Evolutionary conservation across 2,113 vertebrate species (phyloP), one percentile per base, ranked within the genome.

Genomic region (Amphiprion percula): DNA sequence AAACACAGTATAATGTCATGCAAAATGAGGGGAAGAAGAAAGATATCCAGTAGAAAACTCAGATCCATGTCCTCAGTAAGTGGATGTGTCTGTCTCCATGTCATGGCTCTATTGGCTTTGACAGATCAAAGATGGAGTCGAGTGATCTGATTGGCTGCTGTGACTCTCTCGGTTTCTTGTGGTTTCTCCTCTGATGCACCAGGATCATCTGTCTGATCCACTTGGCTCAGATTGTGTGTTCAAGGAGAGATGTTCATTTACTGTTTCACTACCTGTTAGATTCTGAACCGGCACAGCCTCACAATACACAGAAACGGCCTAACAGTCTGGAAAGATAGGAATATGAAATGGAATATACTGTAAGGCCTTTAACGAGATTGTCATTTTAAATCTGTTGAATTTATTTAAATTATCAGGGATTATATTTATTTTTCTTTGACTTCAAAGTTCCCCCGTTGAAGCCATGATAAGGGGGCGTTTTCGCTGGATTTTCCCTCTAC

Each of bases 401-500:
- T 33, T 49, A 41, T 53, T 46, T 28, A 14, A 3, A 26, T 52
- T 16, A n/a, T 21, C 2, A n/a, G 16, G 17, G 49, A 2, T 15
- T 15, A 21, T 1, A 19, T 9, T 14, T 8, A 7, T n/a, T 23
- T 19, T 19, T 0, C 52, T 47, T 26, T 28, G 21, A 7, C 15
- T 28, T 17, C 17, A 26, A 33, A 37, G 26, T 56, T 30, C 41
- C 59, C 70, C 69, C 30, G 5, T 67, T 68, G 60, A 58, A 86
- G 68, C 65, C 82, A 72, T 81, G 80, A 67, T 79, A 56, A 33
- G 87, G 87, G 91, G 91, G 87, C 81, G 84, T 87, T 91, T 84
- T 80, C 84, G 33, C 58, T 67, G 47, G 61, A 26, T 87, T 80
- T 88, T 79, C 68, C 74, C 73, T 73, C 61, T 7, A 65, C 61